These are phyloP conservation scores for Sciurus niger DNA, from an alignment of 2,113 vertebrate genomes.

Conservation along the genomic window DNA sequence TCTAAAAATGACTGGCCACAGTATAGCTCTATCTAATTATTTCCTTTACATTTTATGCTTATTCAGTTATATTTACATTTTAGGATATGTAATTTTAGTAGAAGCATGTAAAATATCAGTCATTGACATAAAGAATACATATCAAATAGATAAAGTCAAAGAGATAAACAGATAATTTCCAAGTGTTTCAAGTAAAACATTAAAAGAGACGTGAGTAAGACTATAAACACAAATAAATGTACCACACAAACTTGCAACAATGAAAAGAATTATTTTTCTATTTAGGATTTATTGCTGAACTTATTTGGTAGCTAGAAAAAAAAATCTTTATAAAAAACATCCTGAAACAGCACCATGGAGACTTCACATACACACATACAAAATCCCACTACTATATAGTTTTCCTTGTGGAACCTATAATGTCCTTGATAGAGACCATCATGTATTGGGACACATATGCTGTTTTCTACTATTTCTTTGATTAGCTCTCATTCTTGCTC, in stretches of 20 bases:
- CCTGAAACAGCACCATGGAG: constrained; percentile 42
- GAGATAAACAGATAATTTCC: too few relatives aligned
- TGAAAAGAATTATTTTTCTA: constrained; percentile 45
- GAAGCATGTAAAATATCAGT: background rate
- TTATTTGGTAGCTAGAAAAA: constrained; percentile 50
- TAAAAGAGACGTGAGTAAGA: constrained; percentile 34
- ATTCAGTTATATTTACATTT: background rate
- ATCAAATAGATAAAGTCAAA: background rate
- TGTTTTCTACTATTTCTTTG: constrained; percentile 82
- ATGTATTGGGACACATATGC: constrained; percentile 74
- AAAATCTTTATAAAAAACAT: constrained; percentile 40
- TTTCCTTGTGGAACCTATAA: constrained; percentile 53
- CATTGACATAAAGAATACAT: background rate
- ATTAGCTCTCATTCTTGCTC: constrained; percentile 84
- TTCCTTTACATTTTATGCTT: constrained; percentile 34
- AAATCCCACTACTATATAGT: background rate
- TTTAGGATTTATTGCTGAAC: constrained; percentile 26
- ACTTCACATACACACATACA: background rate
- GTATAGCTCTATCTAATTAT: background rate
- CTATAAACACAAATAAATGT: background rate
- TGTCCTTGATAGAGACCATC: constrained; percentile 60
- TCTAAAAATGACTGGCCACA: constrained; percentile 32
- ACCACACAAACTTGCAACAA: background rate
- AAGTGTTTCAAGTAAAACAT: background rate
- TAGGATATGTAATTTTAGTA: constrained; percentile 42